Conservation (phyloP, 2,113 vertebrate species). For the Spea bombifrons region DNA sequence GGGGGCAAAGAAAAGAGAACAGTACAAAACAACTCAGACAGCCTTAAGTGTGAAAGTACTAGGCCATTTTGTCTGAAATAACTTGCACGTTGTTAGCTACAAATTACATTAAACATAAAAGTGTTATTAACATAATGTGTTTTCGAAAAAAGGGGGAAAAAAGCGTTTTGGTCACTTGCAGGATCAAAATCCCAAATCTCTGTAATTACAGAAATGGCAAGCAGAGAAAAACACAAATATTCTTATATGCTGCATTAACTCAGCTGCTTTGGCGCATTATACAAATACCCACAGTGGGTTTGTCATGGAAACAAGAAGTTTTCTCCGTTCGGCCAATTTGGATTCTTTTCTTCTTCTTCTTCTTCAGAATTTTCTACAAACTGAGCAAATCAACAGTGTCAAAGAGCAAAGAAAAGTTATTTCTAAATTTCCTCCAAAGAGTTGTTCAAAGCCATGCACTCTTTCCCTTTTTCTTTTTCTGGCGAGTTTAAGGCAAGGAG, state of each 20-base stretch:
- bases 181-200: neutral
- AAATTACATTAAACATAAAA: conserved; percentile 1
- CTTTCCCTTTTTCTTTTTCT: conserved; percentile 31
- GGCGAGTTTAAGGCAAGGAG: conserved; percentile 38
- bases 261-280: neutral
- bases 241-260: neutral
- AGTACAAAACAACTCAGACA: too few relatives aligned
- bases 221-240: neutral
- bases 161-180: neutral
- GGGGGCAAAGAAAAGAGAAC: too few relatives aligned
- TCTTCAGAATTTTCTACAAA: neutral
- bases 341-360: neutral
- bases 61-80: neutral
- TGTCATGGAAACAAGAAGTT: conserved; percentile 8
- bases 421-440: conserved; percentile 29
- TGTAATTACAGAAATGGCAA: neutral
- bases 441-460: conserved; percentile 28
- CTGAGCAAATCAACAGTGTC: conserved; percentile 27
- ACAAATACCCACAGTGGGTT: conserved; percentile 6
- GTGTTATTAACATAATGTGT: neutral
- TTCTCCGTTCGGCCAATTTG: neutral
- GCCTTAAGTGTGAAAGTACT: too few relatives aligned
- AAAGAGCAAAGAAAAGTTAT: conserved; percentile 41
- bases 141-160: neutral
- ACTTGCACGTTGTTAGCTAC: neutral